Evolutionary conservation across 2,797 vertebrate genomes (phyloP), one percentile per base, ranked within the genome.

Genomic region (Anas georgica): DNA sequence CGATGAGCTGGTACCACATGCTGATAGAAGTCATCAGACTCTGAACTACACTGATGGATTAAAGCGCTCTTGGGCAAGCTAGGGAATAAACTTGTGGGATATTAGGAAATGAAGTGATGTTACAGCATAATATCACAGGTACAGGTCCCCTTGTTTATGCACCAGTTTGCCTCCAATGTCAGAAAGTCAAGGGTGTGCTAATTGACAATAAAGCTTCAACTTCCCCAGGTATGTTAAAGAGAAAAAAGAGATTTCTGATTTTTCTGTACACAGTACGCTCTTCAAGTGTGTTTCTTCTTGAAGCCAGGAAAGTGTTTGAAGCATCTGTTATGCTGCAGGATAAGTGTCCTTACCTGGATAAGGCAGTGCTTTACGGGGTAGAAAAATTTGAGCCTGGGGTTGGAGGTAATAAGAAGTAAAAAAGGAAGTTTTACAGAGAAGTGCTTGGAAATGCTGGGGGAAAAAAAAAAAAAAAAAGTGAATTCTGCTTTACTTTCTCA

Each of bases 161-260:
- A 5, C 5, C 50, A 52, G 26, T 52, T 52, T 28, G 50, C 50
- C 26, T 52, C 9, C 26, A 52, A 17, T 52, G 15, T 26, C 50
- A 52, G 50, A 52, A 52, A 52, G 50, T 52, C 50, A 52, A 28
- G 26, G 50, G 21, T 46, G n/a, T 3, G 0, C 50, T 2, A 4
- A 37, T 25, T 50, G 67, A 17, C 2, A 12, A 4, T 7, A 2
- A 12, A 54, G 43, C 69, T 54, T 23, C 50, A 26, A 0, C n/a
- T 25, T 59, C 28, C 7, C 33, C 26, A 17, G 1, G 7, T 26
- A 6, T 0, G 0, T 2, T 25, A 14, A 5, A 21, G 17, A 56
- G 52, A 28, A 11, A 23, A 48, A 23, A 46, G 46, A 23, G 46
- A 25, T 48, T 25, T 48, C 46, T 48, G 12, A 48, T 48, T 48